phyloP scores from a whole-genome alignment of 2,113 vertebrate species.

The Ornithorhynchus anatinus region DNA sequence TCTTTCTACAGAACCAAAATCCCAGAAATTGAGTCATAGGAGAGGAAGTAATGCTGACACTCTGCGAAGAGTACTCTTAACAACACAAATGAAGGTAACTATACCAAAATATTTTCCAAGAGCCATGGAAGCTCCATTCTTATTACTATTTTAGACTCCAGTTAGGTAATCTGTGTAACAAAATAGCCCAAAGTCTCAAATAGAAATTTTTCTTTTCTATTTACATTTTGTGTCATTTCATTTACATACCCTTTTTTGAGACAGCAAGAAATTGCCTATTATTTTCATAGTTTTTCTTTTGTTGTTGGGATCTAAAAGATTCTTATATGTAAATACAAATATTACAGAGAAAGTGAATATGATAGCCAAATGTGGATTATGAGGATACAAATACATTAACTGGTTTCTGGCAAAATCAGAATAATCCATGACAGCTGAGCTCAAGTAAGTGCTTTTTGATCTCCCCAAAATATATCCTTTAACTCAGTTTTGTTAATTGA shows the following conservation, averaged over 20 bases:
- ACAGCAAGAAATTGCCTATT: conserved; percentile 43
- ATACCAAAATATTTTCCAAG: not conserved
- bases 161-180: conserved; percentile 8
- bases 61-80: conserved; percentile 85
- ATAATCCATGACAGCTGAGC: conserved; percentile 50
- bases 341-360: conserved; percentile 60
- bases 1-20: conserved; percentile 72
- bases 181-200: conserved; percentile 13
- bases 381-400: conserved; percentile 56
- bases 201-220: not conserved
- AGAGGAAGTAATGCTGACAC: conserved; percentile 75
- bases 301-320: conserved; percentile 54
- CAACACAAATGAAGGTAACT: conserved; percentile 90
- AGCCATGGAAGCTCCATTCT: conserved; percentile 17
- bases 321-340: conserved; percentile 57
- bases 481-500: conserved; percentile 43
- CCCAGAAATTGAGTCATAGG: conserved; percentile 78
- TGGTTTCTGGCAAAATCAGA: conserved; percentile 58
- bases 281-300: conserved; percentile 29
- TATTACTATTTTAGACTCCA: conserved; percentile 25
- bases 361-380: conserved; percentile 49
- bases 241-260: conserved; percentile 40
- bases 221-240: conserved; percentile 36
- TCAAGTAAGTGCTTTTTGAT: conserved; percentile 58
- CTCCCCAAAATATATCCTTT: conserved; percentile 52